Percentiles rank a stretch among this genome's conserved stretches.
These are phyloP conservation scores for Sebastes hopkinsi DNA, from an alignment of 2,797 vertebrate species.

Conservation along the genomic window DNA sequence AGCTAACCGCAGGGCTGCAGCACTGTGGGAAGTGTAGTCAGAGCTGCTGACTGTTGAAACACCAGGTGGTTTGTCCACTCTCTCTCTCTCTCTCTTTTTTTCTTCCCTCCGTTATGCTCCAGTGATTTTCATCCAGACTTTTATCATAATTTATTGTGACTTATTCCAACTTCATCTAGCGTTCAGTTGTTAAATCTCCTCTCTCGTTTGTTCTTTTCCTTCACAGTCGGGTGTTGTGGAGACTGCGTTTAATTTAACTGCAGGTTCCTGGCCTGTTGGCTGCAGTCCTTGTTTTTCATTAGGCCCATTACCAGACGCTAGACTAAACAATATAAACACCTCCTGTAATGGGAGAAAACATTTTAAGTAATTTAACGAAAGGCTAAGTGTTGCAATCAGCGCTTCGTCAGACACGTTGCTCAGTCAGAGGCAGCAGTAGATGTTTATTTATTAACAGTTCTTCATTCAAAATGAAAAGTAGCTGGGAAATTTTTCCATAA, in stretches of 20 bases:
- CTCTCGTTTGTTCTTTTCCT: neutral
- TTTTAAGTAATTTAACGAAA: neutral
- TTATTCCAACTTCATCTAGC: neutral
- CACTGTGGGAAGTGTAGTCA: neutral
- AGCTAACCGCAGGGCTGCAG: neutral
- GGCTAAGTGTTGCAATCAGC: neutral
- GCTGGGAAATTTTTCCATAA: neutral
- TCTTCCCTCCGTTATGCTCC: neutral
- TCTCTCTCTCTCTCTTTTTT: too few species aligned
- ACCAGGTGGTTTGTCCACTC: neutral
- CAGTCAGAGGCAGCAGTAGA: neutral
- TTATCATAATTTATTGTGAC: neutral
- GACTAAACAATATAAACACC: neutral
- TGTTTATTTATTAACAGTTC: neutral
- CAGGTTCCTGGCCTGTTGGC: neutral
- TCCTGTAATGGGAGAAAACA: neutral
- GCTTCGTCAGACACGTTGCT: neutral
- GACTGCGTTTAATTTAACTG: neutral
- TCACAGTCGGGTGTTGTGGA: neutral
- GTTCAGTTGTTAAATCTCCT: neutral
- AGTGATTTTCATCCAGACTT: neutral
- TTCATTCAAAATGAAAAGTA: neutral
- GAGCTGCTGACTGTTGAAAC: neutral
- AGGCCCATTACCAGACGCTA: neutral
- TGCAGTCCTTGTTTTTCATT: neutral